Percentiles rank a stretch among this genome's conserved stretches.
Conservation (phyloP, 2,797 vertebrate species). For the Podarcis lilfordi region DNA sequence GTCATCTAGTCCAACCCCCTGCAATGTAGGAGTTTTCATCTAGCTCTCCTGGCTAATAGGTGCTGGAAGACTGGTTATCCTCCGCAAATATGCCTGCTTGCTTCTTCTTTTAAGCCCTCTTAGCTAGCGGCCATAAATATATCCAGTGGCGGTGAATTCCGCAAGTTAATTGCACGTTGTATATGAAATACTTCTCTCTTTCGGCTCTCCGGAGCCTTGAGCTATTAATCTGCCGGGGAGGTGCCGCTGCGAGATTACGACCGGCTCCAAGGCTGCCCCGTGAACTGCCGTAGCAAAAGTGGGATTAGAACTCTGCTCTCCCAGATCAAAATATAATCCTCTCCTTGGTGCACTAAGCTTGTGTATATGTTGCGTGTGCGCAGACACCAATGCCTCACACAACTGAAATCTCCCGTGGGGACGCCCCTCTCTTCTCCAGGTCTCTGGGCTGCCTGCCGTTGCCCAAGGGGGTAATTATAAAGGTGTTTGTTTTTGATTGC, state of each 20-base stretch:
- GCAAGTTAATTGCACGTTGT: neutral
- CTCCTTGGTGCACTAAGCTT: conserved; percentile 70
- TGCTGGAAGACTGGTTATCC: neutral
- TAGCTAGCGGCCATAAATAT: neutral
- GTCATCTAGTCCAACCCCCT: too few relatives aligned
- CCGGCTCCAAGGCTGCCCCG: neutral
- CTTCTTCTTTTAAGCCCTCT: neutral
- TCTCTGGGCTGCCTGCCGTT: neutral
- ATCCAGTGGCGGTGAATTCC: neutral
- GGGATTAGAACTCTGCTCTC: neutral
- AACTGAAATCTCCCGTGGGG: neutral
- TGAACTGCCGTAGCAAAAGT: neutral
- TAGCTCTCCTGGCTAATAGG: neutral
- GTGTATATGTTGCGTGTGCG: conserved; percentile 6
- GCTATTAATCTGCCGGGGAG: neutral
- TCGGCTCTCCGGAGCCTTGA: neutral
- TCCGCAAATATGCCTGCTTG: neutral
- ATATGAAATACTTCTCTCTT: neutral
- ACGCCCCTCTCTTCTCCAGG: neutral
- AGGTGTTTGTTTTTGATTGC: conserved; percentile 40
- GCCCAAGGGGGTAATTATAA: conserved; percentile 33
- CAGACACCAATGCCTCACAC: neutral
- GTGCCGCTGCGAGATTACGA: neutral
- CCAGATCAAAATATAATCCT: neutral
- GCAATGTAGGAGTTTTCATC: neutral